Conservation (phyloP, 1,140 invertebrate genomes). For the Drosophila aff. region DNA sequence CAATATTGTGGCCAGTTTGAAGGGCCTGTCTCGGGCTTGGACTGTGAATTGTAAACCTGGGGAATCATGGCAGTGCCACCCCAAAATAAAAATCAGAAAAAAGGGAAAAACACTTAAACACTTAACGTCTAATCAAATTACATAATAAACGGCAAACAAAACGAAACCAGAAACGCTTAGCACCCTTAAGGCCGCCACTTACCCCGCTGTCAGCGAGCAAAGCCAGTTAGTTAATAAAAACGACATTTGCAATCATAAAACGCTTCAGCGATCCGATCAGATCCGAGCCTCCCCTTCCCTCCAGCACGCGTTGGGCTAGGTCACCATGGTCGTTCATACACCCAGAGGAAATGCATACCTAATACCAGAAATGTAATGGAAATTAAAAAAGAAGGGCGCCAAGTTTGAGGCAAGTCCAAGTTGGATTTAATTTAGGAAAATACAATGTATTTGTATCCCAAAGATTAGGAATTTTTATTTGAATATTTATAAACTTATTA, state of each 20-base stretch:
- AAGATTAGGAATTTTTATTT: neutral
- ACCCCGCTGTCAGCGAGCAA: constrained; percentile 50
- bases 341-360: neutral
- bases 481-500: neutral
- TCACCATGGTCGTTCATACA: constrained; percentile 41
- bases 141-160: constrained; percentile 58
- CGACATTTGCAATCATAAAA: constrained; percentile 72
- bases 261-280: constrained; percentile 36
- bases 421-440: neutral
- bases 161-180: constrained; percentile 65
- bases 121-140: constrained; percentile 77
- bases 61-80: constrained; percentile 9
- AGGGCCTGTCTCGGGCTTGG: constrained; percentile 23
- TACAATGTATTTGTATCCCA: neutral
- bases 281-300: constrained; percentile 11
- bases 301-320: constrained; percentile 48
- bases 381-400: rapidly evolving
- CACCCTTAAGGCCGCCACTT: constrained; percentile 62
- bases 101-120: constrained; percentile 42
- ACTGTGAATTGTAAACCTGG: constrained; percentile 12
- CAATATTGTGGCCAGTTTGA: constrained; percentile 71
- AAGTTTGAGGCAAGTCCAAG: too few relatives aligned
- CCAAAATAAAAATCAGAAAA: neutral
- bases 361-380: neutral
- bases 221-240: constrained; percentile 72